Percentiles rank a stretch among this genome's conserved stretches.
Conservation (phyloP, 2,888 invertebrate genomes). For the Caenorhabditis zanzibari region DNA sequence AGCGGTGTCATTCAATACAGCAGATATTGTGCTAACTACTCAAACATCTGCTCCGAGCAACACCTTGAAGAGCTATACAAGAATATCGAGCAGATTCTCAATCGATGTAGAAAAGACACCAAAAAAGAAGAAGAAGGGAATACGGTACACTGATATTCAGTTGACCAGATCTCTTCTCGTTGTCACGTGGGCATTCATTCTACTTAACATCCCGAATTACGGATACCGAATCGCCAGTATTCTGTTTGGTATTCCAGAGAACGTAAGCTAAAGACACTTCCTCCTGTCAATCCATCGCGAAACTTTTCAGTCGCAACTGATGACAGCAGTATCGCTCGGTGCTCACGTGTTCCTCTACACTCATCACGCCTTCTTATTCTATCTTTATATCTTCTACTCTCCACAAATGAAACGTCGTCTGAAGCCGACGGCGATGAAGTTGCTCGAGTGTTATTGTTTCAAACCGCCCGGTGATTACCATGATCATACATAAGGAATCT, state of each 20-base stretch:
- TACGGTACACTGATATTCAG: conserved; percentile 80
- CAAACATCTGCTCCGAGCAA: conserved; percentile 64
- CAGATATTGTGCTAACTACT: conserved; percentile 70
- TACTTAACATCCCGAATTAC: conserved; percentile 81
- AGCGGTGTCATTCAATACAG: conserved; percentile 80
- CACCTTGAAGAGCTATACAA: conserved; percentile 58
- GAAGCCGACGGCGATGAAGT: conserved; percentile 80
- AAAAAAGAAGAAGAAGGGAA: conserved; percentile 69
- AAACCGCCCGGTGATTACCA: conserved; percentile 74
- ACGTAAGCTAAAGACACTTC: conserved; percentile 61
- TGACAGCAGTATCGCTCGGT: conserved; percentile 74
- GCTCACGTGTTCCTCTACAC: conserved; percentile 81
- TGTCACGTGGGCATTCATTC: conserved; percentile 79
- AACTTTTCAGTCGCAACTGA: conserved; percentile 36
- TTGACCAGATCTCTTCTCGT: conserved; percentile 78
- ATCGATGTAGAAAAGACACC: conserved; percentile 60
- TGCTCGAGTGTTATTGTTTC: conserved; percentile 82
- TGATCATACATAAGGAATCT: conserved; percentile 60
- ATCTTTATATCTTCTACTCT: conserved; percentile 82
- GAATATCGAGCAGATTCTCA: conserved; percentile 68
- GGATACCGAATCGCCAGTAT: conserved; percentile 76
- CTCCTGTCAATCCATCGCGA: not conserved
- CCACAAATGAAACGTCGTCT: conserved; percentile 80
- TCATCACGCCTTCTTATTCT: conserved; percentile 82
- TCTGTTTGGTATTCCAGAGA: conserved; percentile 72